Evolutionary conservation across 2,797 vertebrate genomes (phyloP).

Genomic region (Phrynocephalus vlangalii): DNA sequence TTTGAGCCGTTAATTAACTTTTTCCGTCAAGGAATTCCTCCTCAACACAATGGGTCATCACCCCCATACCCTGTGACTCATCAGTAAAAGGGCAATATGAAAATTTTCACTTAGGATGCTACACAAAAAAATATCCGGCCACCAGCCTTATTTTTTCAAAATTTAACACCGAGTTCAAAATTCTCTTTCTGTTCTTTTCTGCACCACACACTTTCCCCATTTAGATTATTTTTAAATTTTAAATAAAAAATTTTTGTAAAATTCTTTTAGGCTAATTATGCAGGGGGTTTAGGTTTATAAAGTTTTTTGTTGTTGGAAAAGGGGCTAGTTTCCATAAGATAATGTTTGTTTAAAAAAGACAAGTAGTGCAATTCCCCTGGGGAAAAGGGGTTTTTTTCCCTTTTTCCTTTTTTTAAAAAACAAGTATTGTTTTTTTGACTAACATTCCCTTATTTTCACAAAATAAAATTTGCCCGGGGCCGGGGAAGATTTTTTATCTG

Average conservation of each 20-base stretch:
- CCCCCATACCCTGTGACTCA: too few species aligned
- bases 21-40: neutral
- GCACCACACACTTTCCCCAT: neutral
- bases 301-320: fast-evolving
- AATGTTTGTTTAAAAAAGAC: neutral
- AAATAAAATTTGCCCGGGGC: neutral
- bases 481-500: neutral
- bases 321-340: neutral
- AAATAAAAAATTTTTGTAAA: too few species aligned
- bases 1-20: neutral
- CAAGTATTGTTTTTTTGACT: too few species aligned
- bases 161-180: too few species aligned
- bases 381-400: too few species aligned
- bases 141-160: too few species aligned
- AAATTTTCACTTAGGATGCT: too few species aligned
- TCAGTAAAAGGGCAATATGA: too few species aligned
- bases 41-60: neutral
- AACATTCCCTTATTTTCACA: neutral
- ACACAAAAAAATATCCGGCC: too few species aligned
- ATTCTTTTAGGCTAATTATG: fast-evolving
- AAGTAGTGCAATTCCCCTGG: neutral
- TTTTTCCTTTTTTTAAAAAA: neutral
- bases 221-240: neutral
- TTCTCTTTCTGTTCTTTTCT: too few species aligned
- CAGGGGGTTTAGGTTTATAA: fast-evolving